phyloP scores from a whole-genome alignment of 2,888 invertebrate species.

The Catocala sponsa region DNA sequence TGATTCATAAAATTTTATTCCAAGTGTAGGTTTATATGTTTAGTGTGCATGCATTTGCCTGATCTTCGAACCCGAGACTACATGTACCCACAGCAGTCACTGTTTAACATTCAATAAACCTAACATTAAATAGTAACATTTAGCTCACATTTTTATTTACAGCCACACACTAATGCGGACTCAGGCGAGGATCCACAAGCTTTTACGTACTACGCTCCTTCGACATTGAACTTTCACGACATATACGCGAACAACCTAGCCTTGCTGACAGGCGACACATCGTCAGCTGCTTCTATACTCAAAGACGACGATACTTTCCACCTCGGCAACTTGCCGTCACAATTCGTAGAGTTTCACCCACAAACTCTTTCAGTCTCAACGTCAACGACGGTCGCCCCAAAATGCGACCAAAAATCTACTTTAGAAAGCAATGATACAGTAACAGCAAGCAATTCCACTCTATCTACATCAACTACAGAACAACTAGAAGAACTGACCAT shows the following conservation, averaged over 20 bases:
- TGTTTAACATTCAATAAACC: no score
- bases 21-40: no score
- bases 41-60: no score
- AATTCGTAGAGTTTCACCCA: slow-evolving; percentile 60
- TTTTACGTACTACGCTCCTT: slow-evolving; percentile 51
- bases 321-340: slow-evolving; percentile 44
- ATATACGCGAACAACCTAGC: slow-evolving; percentile 60
- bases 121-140: no score
- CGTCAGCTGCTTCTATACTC: background rate
- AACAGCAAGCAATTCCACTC: background rate
- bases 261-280: slow-evolving; percentile 46
- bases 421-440: slow-evolving; percentile 7
- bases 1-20: no score
- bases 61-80: no score
- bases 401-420: slow-evolving; percentile 37
- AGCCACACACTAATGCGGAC: slow-evolving; percentile 54
- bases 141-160: slow-evolving; percentile 28
- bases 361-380: slow-evolving; percentile 21
- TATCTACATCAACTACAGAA: no score
- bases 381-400: slow-evolving; percentile 45
- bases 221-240: slow-evolving; percentile 65
- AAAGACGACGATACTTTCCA: slow-evolving; percentile 54
- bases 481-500: slow-evolving; percentile 13
- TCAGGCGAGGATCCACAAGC: slow-evolving; percentile 57
- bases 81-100: no score